Evolutionary conservation across 2,888 invertebrate species (phyloP), one percentile per base, ranked within the genome.

Genomic region (Drosophila mayaguana): DNA sequence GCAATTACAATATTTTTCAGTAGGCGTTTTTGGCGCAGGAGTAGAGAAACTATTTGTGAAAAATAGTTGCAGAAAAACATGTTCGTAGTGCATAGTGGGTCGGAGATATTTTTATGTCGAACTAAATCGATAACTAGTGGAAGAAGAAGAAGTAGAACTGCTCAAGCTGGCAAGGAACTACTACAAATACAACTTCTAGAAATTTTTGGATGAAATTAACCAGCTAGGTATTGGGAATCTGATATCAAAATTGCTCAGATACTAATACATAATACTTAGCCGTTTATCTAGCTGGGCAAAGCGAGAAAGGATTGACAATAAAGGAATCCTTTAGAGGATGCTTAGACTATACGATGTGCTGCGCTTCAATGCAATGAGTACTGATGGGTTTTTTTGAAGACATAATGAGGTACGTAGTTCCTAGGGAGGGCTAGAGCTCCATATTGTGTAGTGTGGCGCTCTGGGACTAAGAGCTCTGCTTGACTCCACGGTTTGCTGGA

Each of bases 1-100:
- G 51, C 14, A 67, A 40, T 55, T 55, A 50, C 66, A 20, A 54
- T 43, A 46, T 53, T 38, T 53, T 28, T n/a, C 16, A 28, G 12
- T n/a, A 11, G 28, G n/a, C n/a, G n/a, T n/a, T n/a, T 48, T 28
- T 28, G 28, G 6, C 11, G 46, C 25, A 4, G 25, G 25, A n/a
- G 28, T 6, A 48, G 28, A 2, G 11, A n/a, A 48, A 48, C n/a
- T 25, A 46, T 3, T 9, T 25, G 1, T 16, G 1, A 3, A 22
- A 20, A 43, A 43, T 45, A 25, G 38, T 6, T 38, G 38, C 2
- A n/a, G 16, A 8, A 14, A 45, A 22, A 45, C 3, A 7, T 22
- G 8, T 6, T 9, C 18, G 11, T 5, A 11, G 18, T n/a, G 14
- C 14, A 14, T 14, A 5, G 4, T 25, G 9, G 25, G n/a, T 48